Base-by-base conservation (phyloP, 2,113 vertebrate species). In the Oncorhynchus kisutch region DNA sequence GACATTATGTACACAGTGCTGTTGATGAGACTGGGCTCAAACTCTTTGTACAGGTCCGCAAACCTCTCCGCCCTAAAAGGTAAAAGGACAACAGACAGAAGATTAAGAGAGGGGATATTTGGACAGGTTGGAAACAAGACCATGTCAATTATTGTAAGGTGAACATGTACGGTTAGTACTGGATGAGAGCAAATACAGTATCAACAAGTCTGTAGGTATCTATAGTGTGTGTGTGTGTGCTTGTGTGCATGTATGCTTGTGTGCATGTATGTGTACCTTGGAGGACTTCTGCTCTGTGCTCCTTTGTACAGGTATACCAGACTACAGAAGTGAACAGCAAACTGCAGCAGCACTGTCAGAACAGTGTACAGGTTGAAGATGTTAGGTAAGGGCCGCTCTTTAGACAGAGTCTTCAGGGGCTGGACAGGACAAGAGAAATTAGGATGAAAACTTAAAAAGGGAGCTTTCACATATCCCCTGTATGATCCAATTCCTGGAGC, bases 1-100 rank as follows among this genome's bases (percentile, higher is more conserved):
- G 97, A 97, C 96, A 99, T 98, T 82, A 99, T 97, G 85, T 99
- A 99, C 59, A 99, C 96, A 0, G 97, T 99, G 90, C 97, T 99
- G 93, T 98, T 99, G 67, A 99, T 96, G 16, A 99, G 90, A 82
- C 94, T 98, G 0, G 97, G 97, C 91, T 97, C 97, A 81, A 99
- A 99, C 69, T 97, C 98, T 90, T 97, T 97, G 88, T 96, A 96
- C 20, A 99, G 89, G 77, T 99, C 96, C 81, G 93, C 97, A 87
- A 99, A 99, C 49, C 89, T 92, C 24, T 97, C 96, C 88, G 80
- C 82, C 84, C 97, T 97, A 72, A 67, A 76, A 86, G 31, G 82
- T 9, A 85, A 16, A 16, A 75, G n/a, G 9, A 25, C 0, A 73
- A 78, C n/a, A 65, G 5, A 68, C 60, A 20, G 34, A 75, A 31